Percentiles rank a stretch among this genome's conserved stretches.
Evolutionary conservation across 2,113 vertebrate genomes (phyloP).

Genomic region (Dasyornis broadbenti): DNA sequence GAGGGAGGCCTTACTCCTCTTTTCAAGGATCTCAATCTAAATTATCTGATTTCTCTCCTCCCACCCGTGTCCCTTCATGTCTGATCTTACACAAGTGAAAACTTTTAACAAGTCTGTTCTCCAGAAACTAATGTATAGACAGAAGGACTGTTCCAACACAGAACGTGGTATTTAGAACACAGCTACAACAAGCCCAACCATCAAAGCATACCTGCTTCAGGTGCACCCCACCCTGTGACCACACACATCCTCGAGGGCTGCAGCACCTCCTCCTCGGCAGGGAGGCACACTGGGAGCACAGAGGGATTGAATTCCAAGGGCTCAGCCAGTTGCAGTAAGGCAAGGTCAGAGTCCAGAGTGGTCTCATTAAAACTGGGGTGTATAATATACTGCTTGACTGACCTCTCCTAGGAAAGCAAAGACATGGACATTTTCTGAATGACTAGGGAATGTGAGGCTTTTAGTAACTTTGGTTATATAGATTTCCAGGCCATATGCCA

Average conservation of each 20-base stretch:
- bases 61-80: background rate
- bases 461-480: background rate
- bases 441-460: background rate
- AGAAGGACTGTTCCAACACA: background rate
- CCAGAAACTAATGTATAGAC: background rate
- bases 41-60: background rate
- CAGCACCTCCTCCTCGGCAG: background rate
- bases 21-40: background rate
- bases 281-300: constrained; percentile 10
- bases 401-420: constrained; percentile 46
- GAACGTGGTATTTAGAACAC: background rate
- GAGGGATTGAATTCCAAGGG: constrained; percentile 26
- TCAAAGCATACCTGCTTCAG: background rate
- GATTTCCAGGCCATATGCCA: background rate
- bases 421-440: background rate
- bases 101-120: accelerated
- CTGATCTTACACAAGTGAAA: background rate
- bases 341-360: constrained; percentile 31
- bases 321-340: constrained; percentile 18
- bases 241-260: constrained; percentile 12
- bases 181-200: background rate
- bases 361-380: constrained; percentile 43
- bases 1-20: background rate
- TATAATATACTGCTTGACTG: background rate
- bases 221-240: constrained; percentile 36